Base-by-base conservation (phyloP, 2,797 vertebrate species). In the Hippoglossus hippoglossus region DNA sequence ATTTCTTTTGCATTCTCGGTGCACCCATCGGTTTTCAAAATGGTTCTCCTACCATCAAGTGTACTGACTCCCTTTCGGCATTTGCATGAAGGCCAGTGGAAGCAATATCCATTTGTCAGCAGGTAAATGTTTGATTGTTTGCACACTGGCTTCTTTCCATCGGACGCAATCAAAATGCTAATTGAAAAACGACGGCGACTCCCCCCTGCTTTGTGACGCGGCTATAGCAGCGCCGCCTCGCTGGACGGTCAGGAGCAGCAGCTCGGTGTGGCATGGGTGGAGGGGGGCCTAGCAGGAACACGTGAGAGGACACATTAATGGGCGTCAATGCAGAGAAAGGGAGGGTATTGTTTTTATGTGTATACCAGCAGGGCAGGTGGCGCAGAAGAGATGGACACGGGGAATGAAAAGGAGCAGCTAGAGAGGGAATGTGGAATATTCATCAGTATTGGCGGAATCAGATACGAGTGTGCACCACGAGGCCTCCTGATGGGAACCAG, bases 101-200 rank as follows among this genome's bases (percentile, higher is more conserved):
- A 74, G 80, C 78, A 54, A 88, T 85, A 81, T 88, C 85, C 66
- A 77, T 88, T 80, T 76, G 76, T 64, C 71, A 67, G 68, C 69
- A 71, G 78, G 83, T 80, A 80, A 87, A 87, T 89, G 79, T 91
- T 90, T 86, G 77, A 87, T 81, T 88, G 83, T 90, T 90, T 87
- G 80, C 71, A 9, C 3, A 25, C 69, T 82, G 73, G 80, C 82
- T 65, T 75, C 55, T 80, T 78, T 92, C 70, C 79, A 82, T 77
- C 67, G 69, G 72, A 87, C 81, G 83, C 82, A 85, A 89, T 93
- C 79, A 92, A 92, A 94, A 93, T 93, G 90, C 84, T 91, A 91
- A 94, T 93, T 87, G 79, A 90, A 58, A 39, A 90, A 87, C 36
- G 19, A 82, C 71, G 80, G 75, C 54, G 12, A 80, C 84, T 89